Evolutionary conservation across 2,797 vertebrate genomes (phyloP).

Genomic region (Schizothorax lantsangensis): DNA sequence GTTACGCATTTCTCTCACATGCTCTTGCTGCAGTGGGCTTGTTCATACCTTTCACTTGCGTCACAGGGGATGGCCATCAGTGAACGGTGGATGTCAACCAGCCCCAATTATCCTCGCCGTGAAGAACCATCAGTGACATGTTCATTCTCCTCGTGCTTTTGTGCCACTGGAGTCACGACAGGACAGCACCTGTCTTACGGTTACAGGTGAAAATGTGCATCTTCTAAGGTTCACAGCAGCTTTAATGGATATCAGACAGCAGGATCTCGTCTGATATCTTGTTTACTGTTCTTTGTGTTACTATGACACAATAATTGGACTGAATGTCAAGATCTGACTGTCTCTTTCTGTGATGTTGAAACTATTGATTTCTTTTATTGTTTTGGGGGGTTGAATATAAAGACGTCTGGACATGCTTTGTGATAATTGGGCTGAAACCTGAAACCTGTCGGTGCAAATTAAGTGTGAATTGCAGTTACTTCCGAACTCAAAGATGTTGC

Average conservation of each 20-base stretch:
- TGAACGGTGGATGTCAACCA: constrained; percentile 44
- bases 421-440: constrained; percentile 26
- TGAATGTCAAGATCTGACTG: constrained; percentile 6
- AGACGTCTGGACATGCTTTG: neutral
- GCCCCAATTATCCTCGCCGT: constrained; percentile 36
- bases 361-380: neutral
- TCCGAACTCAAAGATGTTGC: neutral
- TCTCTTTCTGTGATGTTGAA: neutral
- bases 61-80: constrained; percentile 53
- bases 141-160: constrained; percentile 10
- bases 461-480: constrained; percentile 7
- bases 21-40: constrained; percentile 35
- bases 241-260: neutral
- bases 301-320: constrained; percentile 16
- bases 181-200: neutral
- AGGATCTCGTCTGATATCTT: neutral
- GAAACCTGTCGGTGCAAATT: constrained; percentile 27
- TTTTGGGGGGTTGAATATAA: constrained; percentile 6
- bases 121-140: constrained; percentile 33
- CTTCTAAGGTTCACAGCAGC: neutral
- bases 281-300: constrained; percentile 10
- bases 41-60: constrained; percentile 52
- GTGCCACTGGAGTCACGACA: constrained; percentile 1
- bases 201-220: constrained; percentile 25
- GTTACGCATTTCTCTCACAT: constrained; percentile 26